Base-by-base conservation (phyloP, 2,888 invertebrate genomes). In the Ophioninae sp. region DNA sequence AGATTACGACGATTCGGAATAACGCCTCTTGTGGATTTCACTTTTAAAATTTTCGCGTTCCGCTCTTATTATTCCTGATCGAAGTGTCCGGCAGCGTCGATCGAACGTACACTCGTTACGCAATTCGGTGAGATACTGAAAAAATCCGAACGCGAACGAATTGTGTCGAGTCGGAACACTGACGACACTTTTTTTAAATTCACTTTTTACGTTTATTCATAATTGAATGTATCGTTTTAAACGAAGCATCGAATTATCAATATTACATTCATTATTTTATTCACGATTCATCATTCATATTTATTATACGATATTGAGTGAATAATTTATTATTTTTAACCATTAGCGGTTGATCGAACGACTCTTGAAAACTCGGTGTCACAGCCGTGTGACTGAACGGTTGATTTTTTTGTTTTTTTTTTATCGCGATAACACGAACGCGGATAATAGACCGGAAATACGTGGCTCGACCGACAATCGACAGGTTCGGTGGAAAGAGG, bases 1-100 rank as follows among this genome's bases (percentile, higher is more conserved):
- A 64, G 44, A 39, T 67, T 58, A 39, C 69, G 68, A 44, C 56
- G 56, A 75, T 81, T 67, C 76, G 73, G 72, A 76, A 79, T 79
- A 79, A 84, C 81, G 72, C 68, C 51, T 79, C 17, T 20, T 37
- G 5, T 58, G 17, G 73, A 80, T 73, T 69, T 51, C 79, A 73
- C 73, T 84, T 30, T 79, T 72, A 6, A 58, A 44, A 44, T 51
- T 51, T 37, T 44, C 65, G 67, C n/a, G 51, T 56, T 37, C 61
- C n/a, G 51, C 58, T 39, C 41, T 41, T 30, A 63, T 68, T 71
- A 30, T 59, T 71, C 39, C 51, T 30, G 6, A 10, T 67, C n/a
- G 22, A 73, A 44, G 37, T 73, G 44, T 71, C 20, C 17, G 30
- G 30, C 59, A 58, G 58, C 37, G 72, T 69, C 44, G 23, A 83